These are phyloP conservation scores for Alethe castanea DNA, from an alignment of 2,113 vertebrate genomes.

Conservation along the genomic window DNA sequence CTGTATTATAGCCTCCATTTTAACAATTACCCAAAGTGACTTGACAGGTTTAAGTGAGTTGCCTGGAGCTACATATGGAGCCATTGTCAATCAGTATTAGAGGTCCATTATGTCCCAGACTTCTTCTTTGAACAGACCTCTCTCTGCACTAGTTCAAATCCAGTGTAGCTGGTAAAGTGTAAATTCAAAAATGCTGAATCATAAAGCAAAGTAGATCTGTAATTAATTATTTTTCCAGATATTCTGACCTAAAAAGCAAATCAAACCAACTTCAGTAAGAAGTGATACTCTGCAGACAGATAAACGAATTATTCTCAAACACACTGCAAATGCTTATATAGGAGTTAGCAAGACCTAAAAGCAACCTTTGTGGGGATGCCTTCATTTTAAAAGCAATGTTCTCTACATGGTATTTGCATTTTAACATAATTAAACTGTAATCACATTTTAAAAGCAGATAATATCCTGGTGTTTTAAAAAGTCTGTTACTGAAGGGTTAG, in stretches of 20 bases:
- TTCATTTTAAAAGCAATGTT: not conserved
- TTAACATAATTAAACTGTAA: not conserved
- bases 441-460: not conserved
- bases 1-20: not conserved
- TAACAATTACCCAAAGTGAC: slow-evolving; percentile 12
- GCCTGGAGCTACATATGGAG: not conserved
- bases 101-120: not conserved
- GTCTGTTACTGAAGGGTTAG: not conserved
- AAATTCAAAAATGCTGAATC: not conserved
- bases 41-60: slow-evolving; percentile 16
- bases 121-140: not conserved
- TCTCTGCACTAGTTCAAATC: not conserved
- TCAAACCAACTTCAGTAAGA: not conserved
- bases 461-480: not conserved
- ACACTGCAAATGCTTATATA: not conserved
- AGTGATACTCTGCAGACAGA: not conserved
- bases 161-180: not conserved
- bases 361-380: not conserved
- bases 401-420: not conserved
- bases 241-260: not conserved
- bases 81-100: slow-evolving; percentile 11
- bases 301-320: not conserved
- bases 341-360: not conserved
- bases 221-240: not conserved
- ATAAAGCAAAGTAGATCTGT: not conserved